These are phyloP conservation scores for Halichoeres trimaculatus DNA, from an alignment of 2,113 vertebrate genomes.

Conservation along the genomic window DNA sequence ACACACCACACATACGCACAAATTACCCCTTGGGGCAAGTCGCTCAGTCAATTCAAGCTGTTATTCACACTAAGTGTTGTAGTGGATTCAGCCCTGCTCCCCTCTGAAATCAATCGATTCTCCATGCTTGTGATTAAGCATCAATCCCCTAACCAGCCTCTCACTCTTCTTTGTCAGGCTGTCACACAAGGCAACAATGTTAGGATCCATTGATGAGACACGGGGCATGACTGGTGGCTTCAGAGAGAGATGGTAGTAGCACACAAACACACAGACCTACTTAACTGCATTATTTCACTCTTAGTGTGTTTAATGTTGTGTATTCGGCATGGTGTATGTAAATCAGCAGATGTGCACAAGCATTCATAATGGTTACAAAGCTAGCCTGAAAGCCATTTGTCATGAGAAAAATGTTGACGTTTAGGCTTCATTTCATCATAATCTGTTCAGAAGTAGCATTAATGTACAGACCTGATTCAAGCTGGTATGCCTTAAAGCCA, in stretches of 20 bases:
- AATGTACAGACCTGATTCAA: slow-evolving; percentile 40
- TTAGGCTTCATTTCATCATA: slow-evolving; percentile 41
- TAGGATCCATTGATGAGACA: slow-evolving; percentile 28
- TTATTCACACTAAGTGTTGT: slow-evolving; percentile 53
- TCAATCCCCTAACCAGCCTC: slow-evolving; percentile 13
- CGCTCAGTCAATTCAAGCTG: slow-evolving; percentile 54
- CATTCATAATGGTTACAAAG: slow-evolving; percentile 46
- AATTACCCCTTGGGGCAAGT: slow-evolving; percentile 29
- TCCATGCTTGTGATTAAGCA: slow-evolving; percentile 34
- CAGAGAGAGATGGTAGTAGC: not conserved
- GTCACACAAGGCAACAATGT: slow-evolving; percentile 37
- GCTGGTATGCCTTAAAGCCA: slow-evolving; percentile 22
- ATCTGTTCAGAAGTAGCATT: slow-evolving; percentile 60
- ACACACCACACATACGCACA: not conserved
- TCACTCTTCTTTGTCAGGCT: slow-evolving; percentile 30
- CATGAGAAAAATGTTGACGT: too few species aligned
- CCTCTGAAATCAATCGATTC: slow-evolving; percentile 62
- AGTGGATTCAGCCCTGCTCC: slow-evolving; percentile 22
- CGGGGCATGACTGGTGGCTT: slow-evolving; percentile 3
- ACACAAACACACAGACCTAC: not conserved
- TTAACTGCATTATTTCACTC: slow-evolving; percentile 9
- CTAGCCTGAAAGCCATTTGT: slow-evolving; percentile 35
- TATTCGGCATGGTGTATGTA: slow-evolving; percentile 12
- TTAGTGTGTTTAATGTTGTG: slow-evolving; percentile 4
- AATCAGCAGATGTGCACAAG: slow-evolving; percentile 28